A percentile compares a stretch with the other conserved stretches of the same genome.
Evolutionary conservation across 2,113 vertebrate species (phyloP).

Genomic region (Perccottus glenii): DNA sequence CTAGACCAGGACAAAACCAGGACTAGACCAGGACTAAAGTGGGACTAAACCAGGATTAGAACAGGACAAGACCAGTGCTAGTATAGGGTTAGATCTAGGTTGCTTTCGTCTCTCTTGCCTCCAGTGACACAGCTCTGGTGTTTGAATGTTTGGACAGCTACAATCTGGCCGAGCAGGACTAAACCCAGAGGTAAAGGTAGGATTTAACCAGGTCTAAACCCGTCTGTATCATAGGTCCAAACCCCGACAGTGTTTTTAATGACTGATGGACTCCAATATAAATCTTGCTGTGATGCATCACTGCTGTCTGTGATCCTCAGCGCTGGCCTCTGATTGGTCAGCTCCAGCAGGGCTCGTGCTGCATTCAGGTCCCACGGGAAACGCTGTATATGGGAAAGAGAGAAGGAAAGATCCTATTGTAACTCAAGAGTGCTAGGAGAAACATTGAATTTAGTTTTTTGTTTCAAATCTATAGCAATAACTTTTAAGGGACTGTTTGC

Average conservation of each 20-base stretch:
- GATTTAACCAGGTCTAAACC: neutral
- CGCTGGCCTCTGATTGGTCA: slow-evolving; percentile 25
- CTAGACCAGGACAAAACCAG: too few species aligned
- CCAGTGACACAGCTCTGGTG: too few species aligned
- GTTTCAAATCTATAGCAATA: too few species aligned
- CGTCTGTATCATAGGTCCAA: neutral
- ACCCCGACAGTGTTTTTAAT: neutral
- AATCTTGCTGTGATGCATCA: slow-evolving; percentile 51
- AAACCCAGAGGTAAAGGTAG: neutral
- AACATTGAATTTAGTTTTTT: too few species aligned
- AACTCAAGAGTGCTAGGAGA: too few species aligned
- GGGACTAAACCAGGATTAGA: too few species aligned
- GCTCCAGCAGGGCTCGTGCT: slow-evolving; percentile 4
- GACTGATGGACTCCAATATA: neutral
- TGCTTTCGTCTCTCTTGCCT: too few species aligned
- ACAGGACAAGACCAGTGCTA: too few species aligned
- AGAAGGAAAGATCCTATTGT: neutral
- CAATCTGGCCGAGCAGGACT: neutral
- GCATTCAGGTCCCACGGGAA: slow-evolving; percentile 29
- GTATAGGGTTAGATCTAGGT: too few species aligned
- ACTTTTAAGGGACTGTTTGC: too few species aligned
- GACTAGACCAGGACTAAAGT: too few species aligned
- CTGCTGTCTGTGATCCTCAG: slow-evolving; percentile 9
- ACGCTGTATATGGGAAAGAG: neutral
- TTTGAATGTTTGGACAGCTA: too few species aligned